Base-by-base conservation (phyloP, 1,140 invertebrate species). In the Lutraria rhynchaena region DNA sequence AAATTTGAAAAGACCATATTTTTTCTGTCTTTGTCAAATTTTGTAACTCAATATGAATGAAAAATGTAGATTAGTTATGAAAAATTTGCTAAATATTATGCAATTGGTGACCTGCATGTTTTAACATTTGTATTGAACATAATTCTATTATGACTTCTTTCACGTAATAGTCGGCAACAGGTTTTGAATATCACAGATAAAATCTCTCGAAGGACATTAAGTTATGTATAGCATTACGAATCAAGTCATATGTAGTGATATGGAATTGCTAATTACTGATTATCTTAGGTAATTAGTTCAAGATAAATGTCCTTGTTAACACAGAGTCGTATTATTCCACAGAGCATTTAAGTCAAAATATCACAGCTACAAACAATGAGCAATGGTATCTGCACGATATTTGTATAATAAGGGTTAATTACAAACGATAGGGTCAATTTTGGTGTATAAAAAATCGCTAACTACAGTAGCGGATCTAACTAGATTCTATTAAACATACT, bases 271-370 rank as follows among this genome's bases (percentile, higher is more conserved):
- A 77, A 77, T 77, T 77, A 77, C 19, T 29, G 51, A 41, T 55
- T 77, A 77, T 77, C 74, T 49, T 33, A 35, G 31, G 19, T 55
- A 77, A 77, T 77, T 77, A 77, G 74, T 19, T 63, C 35, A 33
- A 65, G 58, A 77, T 77, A 35, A 77, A 77, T 63, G 60, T 46
- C 22, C 24, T 27, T 77, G 74, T 77, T 77, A 77, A 77, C 74
- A 65, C 49, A 65, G 33, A 53, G 0, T 22, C 27, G 41, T 53
- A 58, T 33, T 49, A 44, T 24, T 44, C 71, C 44, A 41, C 61
- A 29, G 41, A 33, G 51, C 57, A 61, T 75, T 75, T 27, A 60
- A 57, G 31, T 51, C 46, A 71, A 49, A 24, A 15, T 19, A 55
- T 22, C 5, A 41, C 37, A 31, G 57, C 53, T 71, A 55, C 49